Conservation (phyloP, 1,140 invertebrate species). For the Tenebrio molitor region DNA sequence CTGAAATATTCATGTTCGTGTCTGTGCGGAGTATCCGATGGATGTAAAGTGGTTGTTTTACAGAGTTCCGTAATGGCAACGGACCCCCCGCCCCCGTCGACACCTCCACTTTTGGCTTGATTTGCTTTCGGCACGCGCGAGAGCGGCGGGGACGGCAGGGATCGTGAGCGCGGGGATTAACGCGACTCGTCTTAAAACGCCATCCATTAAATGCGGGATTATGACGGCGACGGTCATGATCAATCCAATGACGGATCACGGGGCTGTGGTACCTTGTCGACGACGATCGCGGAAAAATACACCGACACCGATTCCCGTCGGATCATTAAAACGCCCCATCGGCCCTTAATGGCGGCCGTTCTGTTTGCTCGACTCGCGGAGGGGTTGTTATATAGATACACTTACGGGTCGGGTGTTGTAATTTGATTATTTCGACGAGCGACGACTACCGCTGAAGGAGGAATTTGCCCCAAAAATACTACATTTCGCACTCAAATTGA, state of each 20-base stretch:
- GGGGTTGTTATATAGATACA: too few species aligned
- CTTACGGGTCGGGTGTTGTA: too few species aligned
- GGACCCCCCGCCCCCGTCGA: slow-evolving; percentile 33
- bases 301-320: too few species aligned
- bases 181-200: slow-evolving; percentile 2
- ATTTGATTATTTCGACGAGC: too few species aligned
- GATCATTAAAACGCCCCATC: too few species aligned
- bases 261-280: background rate
- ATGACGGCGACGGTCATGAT: slow-evolving; percentile 6
- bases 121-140: slow-evolving; percentile 47
- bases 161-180: slow-evolving; percentile 12
- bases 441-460: too few species aligned
- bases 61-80: slow-evolving; percentile 48
- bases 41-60: slow-evolving; percentile 52
- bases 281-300: too few species aligned
- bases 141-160: background rate
- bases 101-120: slow-evolving; percentile 46
- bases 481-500: too few species aligned
- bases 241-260: slow-evolving; percentile 16
- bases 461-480: too few species aligned
- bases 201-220: slow-evolving; percentile 28
- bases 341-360: too few species aligned
- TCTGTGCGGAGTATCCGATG: slow-evolving; percentile 48
- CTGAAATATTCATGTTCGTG: slow-evolving; percentile 53
- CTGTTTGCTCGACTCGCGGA: too few species aligned